These are phyloP conservation scores for Drosophila nigrodunni DNA, from an alignment of 1,140 invertebrate species.

Conservation along the genomic window DNA sequence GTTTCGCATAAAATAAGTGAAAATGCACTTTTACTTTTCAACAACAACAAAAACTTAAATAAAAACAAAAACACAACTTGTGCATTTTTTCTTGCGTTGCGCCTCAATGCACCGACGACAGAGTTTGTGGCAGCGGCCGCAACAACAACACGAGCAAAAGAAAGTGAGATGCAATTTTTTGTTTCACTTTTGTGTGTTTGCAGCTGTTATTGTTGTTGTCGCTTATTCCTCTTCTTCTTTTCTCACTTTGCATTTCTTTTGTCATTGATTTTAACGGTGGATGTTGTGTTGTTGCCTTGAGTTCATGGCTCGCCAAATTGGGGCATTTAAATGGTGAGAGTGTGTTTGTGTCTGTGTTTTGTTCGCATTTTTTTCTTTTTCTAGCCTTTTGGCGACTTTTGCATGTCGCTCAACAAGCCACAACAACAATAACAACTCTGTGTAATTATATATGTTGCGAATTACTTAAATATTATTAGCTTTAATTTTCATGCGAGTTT, in stretches of 20 bases:
- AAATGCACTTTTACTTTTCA: conserved; percentile 85
- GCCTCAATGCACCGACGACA: conserved; percentile 47
- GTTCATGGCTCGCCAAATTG: conserved; percentile 80
- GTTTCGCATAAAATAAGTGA: conserved; percentile 80
- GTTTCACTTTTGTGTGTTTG: conserved; percentile 24
- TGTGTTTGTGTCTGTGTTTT: conserved; percentile 36
- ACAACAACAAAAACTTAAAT: conserved; percentile 48
- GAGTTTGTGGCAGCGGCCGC: conserved; percentile 25
- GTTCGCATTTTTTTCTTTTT: conserved; percentile 45
- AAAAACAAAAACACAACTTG: conserved; percentile 40
- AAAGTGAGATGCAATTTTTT: conserved; percentile 78
- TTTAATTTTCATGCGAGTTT: conserved; percentile 29
- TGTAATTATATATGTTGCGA: conserved; percentile 70
- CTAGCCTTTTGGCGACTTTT: conserved; percentile 42
- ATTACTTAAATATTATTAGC: conserved; percentile 73
- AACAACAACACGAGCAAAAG: conserved; percentile 53
- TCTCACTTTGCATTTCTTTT: conserved; percentile 64
- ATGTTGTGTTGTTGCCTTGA: conserved; percentile 62
- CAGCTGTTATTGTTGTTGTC: conserved; percentile 18
- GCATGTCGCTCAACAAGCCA: conserved; percentile 53
- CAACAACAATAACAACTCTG: conserved; percentile 41
- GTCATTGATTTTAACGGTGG: conserved; percentile 63
- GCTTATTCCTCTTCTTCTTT: conserved; percentile 17
- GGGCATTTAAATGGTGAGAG: conserved; percentile 69
- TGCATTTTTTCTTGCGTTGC: conserved; percentile 58